Evolutionary conservation across 2,113 vertebrate species (phyloP), one percentile per base, ranked within the genome.

Genomic region (Nestor notabilis): DNA sequence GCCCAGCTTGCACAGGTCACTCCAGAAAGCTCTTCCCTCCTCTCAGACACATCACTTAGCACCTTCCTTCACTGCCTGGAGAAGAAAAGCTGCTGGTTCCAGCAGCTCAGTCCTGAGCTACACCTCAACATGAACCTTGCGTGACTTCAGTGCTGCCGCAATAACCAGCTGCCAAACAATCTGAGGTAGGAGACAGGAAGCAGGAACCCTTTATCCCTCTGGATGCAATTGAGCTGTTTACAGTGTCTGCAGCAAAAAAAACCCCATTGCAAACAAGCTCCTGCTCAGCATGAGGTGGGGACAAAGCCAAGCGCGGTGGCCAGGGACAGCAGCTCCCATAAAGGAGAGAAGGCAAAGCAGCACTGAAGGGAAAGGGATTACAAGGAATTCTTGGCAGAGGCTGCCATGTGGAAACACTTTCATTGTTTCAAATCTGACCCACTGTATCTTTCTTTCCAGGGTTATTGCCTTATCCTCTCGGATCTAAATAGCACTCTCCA

Each of bases 371-470:
- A 79, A 97, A 92, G 92, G 92, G 95, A 97, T 97, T 97, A 93
- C 95, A 95, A 97, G 96, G 93, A 92, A 97, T 97, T 95, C 95
- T 82, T 95, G 95, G 95, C 94, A 92, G 83, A 72, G 75, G 87
- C 89, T 95, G 80, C 83, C 90, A 68, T 76, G 89, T 82, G 90
- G 93, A 96, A 97, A 95, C n/a, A 28, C 37, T 94, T 77, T 87
- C 93, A 56, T 92, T 95, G 97, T 97, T 97, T 95, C 87, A 95
- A 91, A 85, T 87, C 41, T 96, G 90, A 96, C 95, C 93, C 87
- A 47, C 90, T 63, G 72, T 92, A 92, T 90, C 90, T 94, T 74
- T 27, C 78, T 94, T 95, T 82, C 92, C 85, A 93, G 56, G 83
- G 83, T 94, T 96, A 95, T 88, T 78, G 86, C 93, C 87, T 95